Evolutionary conservation across 2,113 vertebrate species (phyloP), one percentile per base, ranked within the genome.

Genomic region (Otis tarda): DNA sequence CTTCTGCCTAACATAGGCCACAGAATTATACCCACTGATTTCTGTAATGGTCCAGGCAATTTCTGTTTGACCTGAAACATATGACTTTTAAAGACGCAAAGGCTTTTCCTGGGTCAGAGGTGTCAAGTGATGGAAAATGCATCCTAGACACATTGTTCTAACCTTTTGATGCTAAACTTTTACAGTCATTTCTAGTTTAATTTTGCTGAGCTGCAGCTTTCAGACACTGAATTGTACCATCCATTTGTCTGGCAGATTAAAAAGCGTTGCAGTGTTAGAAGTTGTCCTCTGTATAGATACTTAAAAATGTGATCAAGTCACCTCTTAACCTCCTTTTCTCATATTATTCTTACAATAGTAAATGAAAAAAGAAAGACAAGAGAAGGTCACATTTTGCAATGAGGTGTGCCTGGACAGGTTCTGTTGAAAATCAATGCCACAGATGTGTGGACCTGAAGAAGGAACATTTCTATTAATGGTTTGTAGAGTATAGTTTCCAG

Each of bases 401-500:
- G 61, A 74, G 37, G 41, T 74, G 33, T 12, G 37, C 49, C 68
- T 79, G 35, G 28, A 55, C 14, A 28, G 20, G 10, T 80, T 81
- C 73, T 64, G 12, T 28, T 49, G 30, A 93, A 94, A 89, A 93
- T 74, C 73, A 50, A 15, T 87, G 31, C 9, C 52, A 63, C n/a
- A 65, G n/a, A 53, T 70, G 28, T 41, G 31, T 15, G 13, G 16
- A 71, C 19, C 39, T 35, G 63, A 89, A 69, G 56, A 92, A 83
- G 56, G 53, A 93, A 45, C 28, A 27, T 25, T 45, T 60, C 76
- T 68, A 65, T 83, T 88, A 88, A 89, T 90, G 86, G 97, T 91
- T 94, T 95, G 25, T 76, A 93, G 81, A 85, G 55, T 77, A 96
- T 75, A 67, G 35, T 81, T 95, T 91, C 81, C 68, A 71, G 63